A percentile compares a stretch with the other conserved stretches of the same genome.
Evolutionary conservation across 2,888 invertebrate species (phyloP).

Genomic region (Eugnorisma glareosa): DNA sequence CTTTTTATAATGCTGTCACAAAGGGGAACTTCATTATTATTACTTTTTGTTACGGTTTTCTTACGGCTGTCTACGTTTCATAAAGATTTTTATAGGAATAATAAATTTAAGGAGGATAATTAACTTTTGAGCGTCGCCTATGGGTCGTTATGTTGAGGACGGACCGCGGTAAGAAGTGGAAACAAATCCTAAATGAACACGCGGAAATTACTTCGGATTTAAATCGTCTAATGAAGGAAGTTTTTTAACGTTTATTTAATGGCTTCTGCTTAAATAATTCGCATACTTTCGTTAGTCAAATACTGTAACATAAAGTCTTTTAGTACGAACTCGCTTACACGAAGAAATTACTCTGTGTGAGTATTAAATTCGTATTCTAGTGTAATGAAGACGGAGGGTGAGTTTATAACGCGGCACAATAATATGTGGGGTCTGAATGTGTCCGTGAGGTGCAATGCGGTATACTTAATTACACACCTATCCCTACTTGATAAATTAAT

Average conservation of each 20-base stretch:
- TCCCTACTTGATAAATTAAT: conserved; percentile 79
- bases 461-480: conserved; percentile 78
- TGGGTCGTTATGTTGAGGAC: conserved; percentile 50
- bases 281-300: conserved; percentile 49
- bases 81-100: conserved; percentile 75
- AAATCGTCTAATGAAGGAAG: conserved; percentile 63
- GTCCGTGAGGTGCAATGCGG: conserved; percentile 78
- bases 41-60: conserved; percentile 74
- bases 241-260: conserved; percentile 55
- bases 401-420: conserved; percentile 60
- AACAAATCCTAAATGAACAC: conserved; percentile 56
- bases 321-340: conserved; percentile 37
- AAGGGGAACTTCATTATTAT: conserved; percentile 72
- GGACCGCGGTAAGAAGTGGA: conserved; percentile 44
- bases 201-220: conserved; percentile 72
- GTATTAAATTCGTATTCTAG: conserved; percentile 75
- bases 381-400: conserved; percentile 73
- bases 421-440: conserved; percentile 69
- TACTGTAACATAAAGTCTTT: conserved; percentile 45
- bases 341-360: conserved; percentile 66
- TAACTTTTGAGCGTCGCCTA: conserved; percentile 64
- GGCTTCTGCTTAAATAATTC: conserved; percentile 48
- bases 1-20: conserved; percentile 72
- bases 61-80: conserved; percentile 72
- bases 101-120: conserved; percentile 72